These are phyloP conservation scores for Tinea pellionella DNA, from an alignment of 2,888 invertebrate species.

Conservation along the genomic window DNA sequence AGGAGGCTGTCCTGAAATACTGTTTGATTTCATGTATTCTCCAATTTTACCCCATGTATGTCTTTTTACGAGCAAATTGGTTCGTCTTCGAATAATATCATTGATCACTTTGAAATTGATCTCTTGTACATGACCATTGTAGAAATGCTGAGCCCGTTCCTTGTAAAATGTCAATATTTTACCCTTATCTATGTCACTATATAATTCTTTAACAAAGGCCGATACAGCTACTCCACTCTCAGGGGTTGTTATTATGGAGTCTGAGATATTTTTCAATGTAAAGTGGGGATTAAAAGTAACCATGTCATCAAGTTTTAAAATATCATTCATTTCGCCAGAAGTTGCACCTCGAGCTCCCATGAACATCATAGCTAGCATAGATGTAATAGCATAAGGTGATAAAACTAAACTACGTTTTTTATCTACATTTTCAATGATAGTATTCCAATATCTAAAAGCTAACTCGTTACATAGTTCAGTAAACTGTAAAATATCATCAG, in stretches of 20 bases:
- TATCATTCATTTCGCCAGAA: conserved; percentile 91
- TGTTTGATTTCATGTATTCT: conserved; percentile 81
- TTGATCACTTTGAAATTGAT: conserved; percentile 85
- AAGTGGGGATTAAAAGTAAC: conserved; percentile 91
- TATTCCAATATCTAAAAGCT: conserved; percentile 85
- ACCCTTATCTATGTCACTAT: conserved; percentile 83
- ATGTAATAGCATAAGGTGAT: conserved; percentile 87
- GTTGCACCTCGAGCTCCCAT: conserved; percentile 88
- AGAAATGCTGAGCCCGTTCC: conserved; percentile 87
- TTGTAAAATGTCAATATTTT: conserved; percentile 88
- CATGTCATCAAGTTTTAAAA: conserved; percentile 86
- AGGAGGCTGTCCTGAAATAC: conserved; percentile 78
- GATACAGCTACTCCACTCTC: conserved; percentile 82
- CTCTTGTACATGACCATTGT: conserved; percentile 88
- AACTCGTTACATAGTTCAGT: conserved; percentile 85
- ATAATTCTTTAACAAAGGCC: conserved; percentile 84
- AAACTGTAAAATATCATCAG: conserved; percentile 82
- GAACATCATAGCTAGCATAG: conserved; percentile 90
- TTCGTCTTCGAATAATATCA: conserved; percentile 83
- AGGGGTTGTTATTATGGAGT: conserved; percentile 76
- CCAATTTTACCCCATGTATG: conserved; percentile 81
- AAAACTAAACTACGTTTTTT: conserved; percentile 81
- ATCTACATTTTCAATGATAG: conserved; percentile 77
- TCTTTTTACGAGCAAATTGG: conserved; percentile 82
- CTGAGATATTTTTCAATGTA: conserved; percentile 86